Conservation (phyloP, 2,113 vertebrate species). For the Petroica traversi region DNA sequence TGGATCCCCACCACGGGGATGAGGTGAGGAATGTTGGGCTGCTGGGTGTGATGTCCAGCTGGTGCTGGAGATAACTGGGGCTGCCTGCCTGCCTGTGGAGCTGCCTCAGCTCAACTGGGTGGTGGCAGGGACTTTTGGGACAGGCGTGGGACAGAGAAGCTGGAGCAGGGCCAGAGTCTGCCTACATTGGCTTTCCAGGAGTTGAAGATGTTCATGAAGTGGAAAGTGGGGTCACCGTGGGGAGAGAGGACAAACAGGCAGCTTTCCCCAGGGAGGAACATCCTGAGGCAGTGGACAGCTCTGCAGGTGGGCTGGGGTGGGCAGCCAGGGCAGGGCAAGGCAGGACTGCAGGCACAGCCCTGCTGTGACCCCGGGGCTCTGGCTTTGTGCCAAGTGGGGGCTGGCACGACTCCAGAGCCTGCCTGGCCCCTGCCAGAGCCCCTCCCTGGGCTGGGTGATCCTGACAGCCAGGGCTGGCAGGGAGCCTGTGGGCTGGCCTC, state of each 20-base stretch:
- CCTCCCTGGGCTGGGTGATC: not conserved
- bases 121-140: not conserved
- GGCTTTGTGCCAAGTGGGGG: not conserved
- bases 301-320: no score
- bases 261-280: not conserved
- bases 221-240: not conserved
- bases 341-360: not conserved
- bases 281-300: not conserved
- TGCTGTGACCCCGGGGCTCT: accelerated
- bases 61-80: not conserved
- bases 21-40: not conserved
- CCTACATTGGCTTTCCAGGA: not conserved
- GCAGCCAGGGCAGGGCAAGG: not conserved
- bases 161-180: accelerated
- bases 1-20: accelerated
- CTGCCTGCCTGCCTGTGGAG: accelerated
- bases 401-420: not conserved
- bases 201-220: not conserved
- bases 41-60: not conserved
- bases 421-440: not conserved
- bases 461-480: not conserved
- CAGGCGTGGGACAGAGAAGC: not conserved
- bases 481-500: not conserved
- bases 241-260: not conserved
- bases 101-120: accelerated